Evolutionary conservation across 2,113 vertebrate species (phyloP).

Genomic region (Silurus asotus): DNA sequence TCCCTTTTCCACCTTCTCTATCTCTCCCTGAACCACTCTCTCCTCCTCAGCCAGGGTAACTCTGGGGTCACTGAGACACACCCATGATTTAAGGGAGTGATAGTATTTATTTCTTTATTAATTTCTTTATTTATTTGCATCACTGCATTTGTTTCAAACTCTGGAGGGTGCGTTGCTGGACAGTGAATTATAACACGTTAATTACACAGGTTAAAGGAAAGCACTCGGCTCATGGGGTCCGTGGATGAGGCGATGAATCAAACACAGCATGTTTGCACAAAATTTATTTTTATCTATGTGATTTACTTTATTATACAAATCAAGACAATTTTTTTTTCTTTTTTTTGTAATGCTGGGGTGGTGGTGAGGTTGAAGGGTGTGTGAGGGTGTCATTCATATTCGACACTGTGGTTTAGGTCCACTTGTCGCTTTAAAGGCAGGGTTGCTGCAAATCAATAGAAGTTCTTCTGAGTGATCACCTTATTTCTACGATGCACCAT

Average conservation of each 20-base stretch:
- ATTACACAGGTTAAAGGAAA: slow-evolving; percentile 51
- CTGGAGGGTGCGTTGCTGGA: slow-evolving; percentile 48
- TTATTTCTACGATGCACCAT: not conserved
- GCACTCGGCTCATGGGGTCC: slow-evolving; percentile 24
- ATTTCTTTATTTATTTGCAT: slow-evolving; percentile 43
- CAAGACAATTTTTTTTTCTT: too few relatives aligned
- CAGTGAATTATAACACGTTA: slow-evolving; percentile 56
- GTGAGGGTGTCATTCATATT: not conserved
- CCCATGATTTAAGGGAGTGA: slow-evolving; percentile 75
- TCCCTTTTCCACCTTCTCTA: slow-evolving; percentile 25
- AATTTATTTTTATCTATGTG: not conserved
- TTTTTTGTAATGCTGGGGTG: too few relatives aligned
- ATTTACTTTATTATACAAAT: not conserved
- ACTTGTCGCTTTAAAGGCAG: not conserved
- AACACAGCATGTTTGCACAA: not conserved
- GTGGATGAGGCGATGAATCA: slow-evolving; percentile 45
- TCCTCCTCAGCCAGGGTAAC: slow-evolving; percentile 68
- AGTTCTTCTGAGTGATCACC: slow-evolving; percentile 9
- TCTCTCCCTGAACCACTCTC: slow-evolving; percentile 24
- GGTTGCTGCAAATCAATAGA: slow-evolving; percentile 2
- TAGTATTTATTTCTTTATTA: slow-evolving; percentile 30
- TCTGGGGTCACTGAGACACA: slow-evolving; percentile 74
- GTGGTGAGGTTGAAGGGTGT: too few relatives aligned
- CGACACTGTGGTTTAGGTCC: not conserved
- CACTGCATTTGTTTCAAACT: slow-evolving; percentile 5